These are phyloP conservation scores for Lepidocyrtinus sp. DNA, from an alignment of 2,888 invertebrate genomes.

Conservation along the genomic window DNA sequence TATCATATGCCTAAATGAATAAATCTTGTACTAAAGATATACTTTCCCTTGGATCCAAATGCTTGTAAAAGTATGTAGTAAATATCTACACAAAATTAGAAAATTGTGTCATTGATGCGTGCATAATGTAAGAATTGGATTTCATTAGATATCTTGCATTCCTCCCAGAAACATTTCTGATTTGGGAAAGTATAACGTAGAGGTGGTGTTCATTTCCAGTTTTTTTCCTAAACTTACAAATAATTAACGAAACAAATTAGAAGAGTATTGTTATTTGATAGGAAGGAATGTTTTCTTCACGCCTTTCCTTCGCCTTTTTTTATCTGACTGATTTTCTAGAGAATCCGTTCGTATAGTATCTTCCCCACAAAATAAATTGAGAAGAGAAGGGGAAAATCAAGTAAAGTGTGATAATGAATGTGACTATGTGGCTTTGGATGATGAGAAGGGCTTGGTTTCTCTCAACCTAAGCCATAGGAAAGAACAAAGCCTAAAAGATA, in stretches of 20 bases:
- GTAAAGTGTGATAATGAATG: constrained; percentile 30
- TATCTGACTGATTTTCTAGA: constrained; percentile 32
- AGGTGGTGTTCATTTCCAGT: neutral
- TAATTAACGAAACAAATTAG: constrained; percentile 52
- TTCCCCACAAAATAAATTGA: neutral
- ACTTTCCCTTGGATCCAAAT: neutral
- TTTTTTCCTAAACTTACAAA: neutral
- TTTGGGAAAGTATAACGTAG: neutral
- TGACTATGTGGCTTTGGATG: constrained; percentile 41
- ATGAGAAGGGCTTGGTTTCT: neutral
- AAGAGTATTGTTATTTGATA: constrained; percentile 37
- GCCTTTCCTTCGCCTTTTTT: constrained; percentile 28
- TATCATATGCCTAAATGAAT: neutral
- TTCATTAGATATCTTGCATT: neutral
- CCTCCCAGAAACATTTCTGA: neutral
- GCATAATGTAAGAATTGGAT: neutral
- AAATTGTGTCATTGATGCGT: constrained; percentile 6
- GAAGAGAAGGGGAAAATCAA: constrained; percentile 1
- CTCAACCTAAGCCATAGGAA: neutral
- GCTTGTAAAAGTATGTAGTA: constrained; percentile 12
- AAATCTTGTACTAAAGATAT: too few relatives aligned
- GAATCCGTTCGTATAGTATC: constrained; percentile 19
- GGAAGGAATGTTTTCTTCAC: constrained; percentile 35
- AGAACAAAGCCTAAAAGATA: neutral
- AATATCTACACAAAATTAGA: too few relatives aligned